Base-by-base conservation (phyloP, 2,113 vertebrate species). In the Genyomyrus donnyi region DNA sequence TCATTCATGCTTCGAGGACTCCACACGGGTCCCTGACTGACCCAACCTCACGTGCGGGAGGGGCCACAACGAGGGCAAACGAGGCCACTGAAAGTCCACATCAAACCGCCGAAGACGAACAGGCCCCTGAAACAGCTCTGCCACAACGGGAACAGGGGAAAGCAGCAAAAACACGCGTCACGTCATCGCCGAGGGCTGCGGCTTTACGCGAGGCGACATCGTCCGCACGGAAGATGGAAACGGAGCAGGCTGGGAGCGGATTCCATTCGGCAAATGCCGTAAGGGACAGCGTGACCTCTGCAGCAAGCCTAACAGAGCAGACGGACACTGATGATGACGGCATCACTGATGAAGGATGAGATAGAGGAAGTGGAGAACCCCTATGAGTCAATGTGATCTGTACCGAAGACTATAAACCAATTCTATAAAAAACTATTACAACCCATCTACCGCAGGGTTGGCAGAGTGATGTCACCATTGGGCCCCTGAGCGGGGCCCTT, bases 321-420 rank as follows among this genome's bases (percentile, higher is more conserved):
- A 39, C 27, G 31, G 49, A 21, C 52, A 70, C 45, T 31, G 45
- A 87, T 9, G 35, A 27, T 19, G 27, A 19, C 3, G 9, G n/a
- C 42, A 58, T 42, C 5, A 49, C 62, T 2, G 48, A 90, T n/a
- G 85, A 84, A 90, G 19, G 35, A 19, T 11, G 21, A 13, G 21
- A 70, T 42, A 35, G 88, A 83, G 53, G 39, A 89, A 21, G 31
- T 58, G n/a, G 52, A 89, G 58, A 90, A 92, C 88, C 90, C 84
- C 8, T 89, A 74, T 56, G 90, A 74, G 42, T 27, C 19, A 46
- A 90, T 80, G 88, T 50, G 35, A 89, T 91, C 80, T 88, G 46
- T 3, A 85, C 21, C 3, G 27, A 13, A 49, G 31, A 11, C 9
- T 86, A 56, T n/a, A 86, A 91, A 85, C 15, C 80, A 62, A 9